Evolutionary conservation across 2,888 invertebrate genomes (phyloP), one percentile per base, ranked within the genome.

Genomic region (Xylota segnis): DNA sequence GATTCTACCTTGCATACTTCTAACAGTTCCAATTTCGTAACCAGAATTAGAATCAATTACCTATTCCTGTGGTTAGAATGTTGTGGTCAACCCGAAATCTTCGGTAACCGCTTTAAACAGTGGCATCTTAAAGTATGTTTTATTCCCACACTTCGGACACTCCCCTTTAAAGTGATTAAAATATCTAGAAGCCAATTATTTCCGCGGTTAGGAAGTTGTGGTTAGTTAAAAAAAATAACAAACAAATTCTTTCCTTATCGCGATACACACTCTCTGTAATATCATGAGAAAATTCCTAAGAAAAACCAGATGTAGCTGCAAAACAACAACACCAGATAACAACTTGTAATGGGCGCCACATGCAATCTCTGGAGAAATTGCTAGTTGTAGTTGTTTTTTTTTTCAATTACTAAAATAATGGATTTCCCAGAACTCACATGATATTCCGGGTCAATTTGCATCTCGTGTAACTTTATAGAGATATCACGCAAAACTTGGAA

Each of bases 401-500:
- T 34, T 32, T 10, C 27, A 77, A 61, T 45, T 70, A 61, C 61
- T 70, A 4, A 63, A 63, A 54, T 70, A 40, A 54, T 37, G 43
- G 10, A 71, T 56, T 78, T 71, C 78, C 63, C 56, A 63, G 78
- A 71, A 78, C 16, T 29, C 10, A 37, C 54, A 37, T 71, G 68
- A 66, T 43, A 61, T 50, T 66, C 29, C 65, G 65, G 23, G 65
- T 43, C 34, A 54, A 58, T 9, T 43, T 4, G 12, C 10, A 68
- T 59, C 18, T 66, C 43, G 9, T 61, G 34, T n/a, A 52, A 32
- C 29, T 6, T 43, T 70, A 5, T 5, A 27, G 32, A 54, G 12
- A 10, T 50, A 47, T 37, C 14, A 5, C 16, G 63, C 6, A 27
- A 23, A 34, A 2, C 14, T 37, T 50, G 23, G 52, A 5, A n/a